Evolutionary conservation across 2,888 invertebrate genomes (phyloP).

Genomic region (Fissipunctia ypsillon): DNA sequence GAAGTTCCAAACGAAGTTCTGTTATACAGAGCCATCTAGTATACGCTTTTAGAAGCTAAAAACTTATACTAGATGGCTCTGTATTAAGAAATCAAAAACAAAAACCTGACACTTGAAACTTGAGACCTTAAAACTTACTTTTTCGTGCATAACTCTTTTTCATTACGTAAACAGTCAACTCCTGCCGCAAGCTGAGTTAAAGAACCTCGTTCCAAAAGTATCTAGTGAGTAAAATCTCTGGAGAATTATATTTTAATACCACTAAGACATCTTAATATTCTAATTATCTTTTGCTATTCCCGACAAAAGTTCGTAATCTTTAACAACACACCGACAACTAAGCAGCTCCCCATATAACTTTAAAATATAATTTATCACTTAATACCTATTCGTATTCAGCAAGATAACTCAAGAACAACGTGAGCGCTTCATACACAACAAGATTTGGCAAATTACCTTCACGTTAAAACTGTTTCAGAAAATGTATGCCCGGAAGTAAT

Average conservation of each 20-base stretch:
- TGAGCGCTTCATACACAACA: conserved; percentile 75
- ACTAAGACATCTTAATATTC: not conserved
- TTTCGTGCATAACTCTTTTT: too few relatives aligned
- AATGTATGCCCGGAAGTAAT: conserved; percentile 82
- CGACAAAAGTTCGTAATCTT: not conserved
- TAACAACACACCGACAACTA: not conserved
- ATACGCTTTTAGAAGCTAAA: too few relatives aligned
- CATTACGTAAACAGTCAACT: too few relatives aligned
- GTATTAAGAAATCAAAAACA: too few relatives aligned
- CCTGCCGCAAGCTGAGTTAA: too few relatives aligned
- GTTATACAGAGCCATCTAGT: too few relatives aligned
- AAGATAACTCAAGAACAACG: conserved; percentile 64
- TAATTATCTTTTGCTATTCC: not conserved
- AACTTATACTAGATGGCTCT: too few relatives aligned
- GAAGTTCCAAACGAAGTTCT: too few relatives aligned
- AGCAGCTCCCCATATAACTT: conserved; percentile 4
- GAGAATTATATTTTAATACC: not conserved
- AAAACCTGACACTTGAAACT: too few relatives aligned
- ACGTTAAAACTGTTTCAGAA: conserved; percentile 79
- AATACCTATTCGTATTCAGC: conserved; percentile 52
- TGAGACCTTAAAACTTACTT: too few relatives aligned
- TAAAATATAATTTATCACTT: conserved; percentile 40
- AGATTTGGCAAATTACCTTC: conserved; percentile 81
- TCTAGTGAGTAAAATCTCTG: not conserved
- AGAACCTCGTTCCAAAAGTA: too few relatives aligned